Conservation (phyloP, 2,113 vertebrate species). For the Oreochromis tanganicae region DNA sequence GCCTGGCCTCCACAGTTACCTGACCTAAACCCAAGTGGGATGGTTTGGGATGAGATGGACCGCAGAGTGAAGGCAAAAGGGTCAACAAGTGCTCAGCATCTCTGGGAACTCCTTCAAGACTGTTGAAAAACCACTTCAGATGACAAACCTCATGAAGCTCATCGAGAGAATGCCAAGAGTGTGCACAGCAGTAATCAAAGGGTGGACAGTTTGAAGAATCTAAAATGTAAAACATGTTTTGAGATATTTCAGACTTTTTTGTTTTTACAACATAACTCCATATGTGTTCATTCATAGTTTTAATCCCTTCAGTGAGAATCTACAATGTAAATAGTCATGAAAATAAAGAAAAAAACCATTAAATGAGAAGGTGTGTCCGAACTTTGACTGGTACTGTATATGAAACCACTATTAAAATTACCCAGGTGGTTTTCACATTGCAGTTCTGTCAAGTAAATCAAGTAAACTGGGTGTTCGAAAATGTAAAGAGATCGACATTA, state of each 20-base stretch:
- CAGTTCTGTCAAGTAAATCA: neutral
- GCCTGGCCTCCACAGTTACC: too few relatives aligned
- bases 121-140: neutral
- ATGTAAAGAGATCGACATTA: neutral
- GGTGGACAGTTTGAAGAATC: neutral
- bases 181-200: neutral
- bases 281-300: neutral
- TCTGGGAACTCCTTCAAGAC: neutral
- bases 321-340: neutral
- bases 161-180: neutral
- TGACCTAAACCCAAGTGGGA: too few relatives aligned
- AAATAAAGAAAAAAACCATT: neutral
- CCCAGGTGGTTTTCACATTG: neutral
- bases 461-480: neutral
- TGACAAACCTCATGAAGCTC: neutral
- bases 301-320: neutral
- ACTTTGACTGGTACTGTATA: neutral
- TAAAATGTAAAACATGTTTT: neutral
- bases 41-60: too few relatives aligned
- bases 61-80: too few relatives aligned
- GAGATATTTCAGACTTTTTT: neutral
- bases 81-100: too few relatives aligned
- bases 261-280: neutral
- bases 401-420: neutral
- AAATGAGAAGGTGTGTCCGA: neutral